A percentile compares a stretch with the other conserved stretches of the same genome.
phyloP scores from a whole-genome alignment of 2,888 invertebrate species.

The Epistrophe grossulariae region DNA sequence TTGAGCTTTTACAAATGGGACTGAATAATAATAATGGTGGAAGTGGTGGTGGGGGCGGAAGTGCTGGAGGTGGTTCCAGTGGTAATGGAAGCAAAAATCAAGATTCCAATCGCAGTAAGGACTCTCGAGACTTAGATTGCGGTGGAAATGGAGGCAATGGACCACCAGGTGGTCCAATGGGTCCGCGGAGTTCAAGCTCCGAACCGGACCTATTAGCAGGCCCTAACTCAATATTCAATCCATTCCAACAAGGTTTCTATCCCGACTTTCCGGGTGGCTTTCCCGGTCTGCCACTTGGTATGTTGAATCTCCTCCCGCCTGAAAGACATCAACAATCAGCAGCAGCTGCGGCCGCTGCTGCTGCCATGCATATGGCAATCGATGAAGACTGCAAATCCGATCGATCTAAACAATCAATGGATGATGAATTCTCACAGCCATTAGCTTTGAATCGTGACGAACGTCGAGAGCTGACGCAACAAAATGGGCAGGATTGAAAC shows the following conservation, averaged over 20 bases:
- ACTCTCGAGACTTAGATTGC: conserved; percentile 78
- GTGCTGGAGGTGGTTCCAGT: conserved; percentile 53
- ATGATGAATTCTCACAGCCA: conserved; percentile 85
- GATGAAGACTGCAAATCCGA: conserved; percentile 89
- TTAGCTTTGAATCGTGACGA: conserved; percentile 86
- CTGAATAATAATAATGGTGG: conserved; percentile 82
- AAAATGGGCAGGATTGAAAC: conserved; percentile 92
- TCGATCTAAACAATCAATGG: conserved; percentile 86
- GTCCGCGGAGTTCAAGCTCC: conserved; percentile 87
- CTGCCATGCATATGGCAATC: conserved; percentile 86
- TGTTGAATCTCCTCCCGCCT: conserved; percentile 93
- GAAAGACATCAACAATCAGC: conserved; percentile 87
- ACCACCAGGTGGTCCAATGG: conserved; percentile 77
- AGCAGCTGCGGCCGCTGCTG: conserved; percentile 83
- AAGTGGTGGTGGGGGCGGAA: conserved; percentile 21
- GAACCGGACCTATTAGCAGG: conserved; percentile 87
- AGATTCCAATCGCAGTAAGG: conserved; percentile 81
- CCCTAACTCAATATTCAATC: conserved; percentile 89
- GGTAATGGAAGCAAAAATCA: conserved; percentile 74
- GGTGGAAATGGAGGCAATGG: conserved; percentile 76
- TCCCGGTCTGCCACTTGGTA: conserved; percentile 91
- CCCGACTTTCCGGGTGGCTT: conserved; percentile 92
- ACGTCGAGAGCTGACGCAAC: conserved; percentile 87
- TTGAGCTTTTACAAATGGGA: conserved; percentile 88
- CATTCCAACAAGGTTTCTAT: conserved; percentile 92